Percentiles rank a stretch among this genome's conserved stretches.
phyloP scores from a whole-genome alignment of 1,140 invertebrate genomes.

The Riptortus pedestris region DNA sequence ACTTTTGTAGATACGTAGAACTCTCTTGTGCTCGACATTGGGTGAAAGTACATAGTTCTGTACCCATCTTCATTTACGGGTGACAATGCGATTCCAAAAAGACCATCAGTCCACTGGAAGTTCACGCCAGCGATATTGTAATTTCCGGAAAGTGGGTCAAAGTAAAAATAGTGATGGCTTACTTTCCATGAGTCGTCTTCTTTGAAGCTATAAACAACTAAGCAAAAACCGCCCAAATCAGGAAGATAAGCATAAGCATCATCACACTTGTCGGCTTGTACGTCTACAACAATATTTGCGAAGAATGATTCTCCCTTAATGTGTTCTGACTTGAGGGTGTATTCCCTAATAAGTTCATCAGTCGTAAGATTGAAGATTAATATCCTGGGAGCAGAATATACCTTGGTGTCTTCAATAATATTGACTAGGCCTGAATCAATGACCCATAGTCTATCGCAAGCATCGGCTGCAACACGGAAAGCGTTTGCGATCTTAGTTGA shows the following conservation, averaged over 20 bases:
- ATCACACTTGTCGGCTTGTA: constrained; percentile 53
- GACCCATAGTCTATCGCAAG: constrained; percentile 63
- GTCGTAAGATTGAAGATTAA: constrained; percentile 60
- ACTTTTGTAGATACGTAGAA: constrained; percentile 45
- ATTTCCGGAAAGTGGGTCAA: constrained; percentile 57
- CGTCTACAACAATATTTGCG: constrained; percentile 62
- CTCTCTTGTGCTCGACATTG: constrained; percentile 59
- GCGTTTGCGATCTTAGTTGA: constrained; percentile 58
- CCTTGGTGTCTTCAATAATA: constrained; percentile 48
- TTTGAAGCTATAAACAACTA: constrained; percentile 62
- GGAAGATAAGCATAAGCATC: constrained; percentile 62
- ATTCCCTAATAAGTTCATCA: constrained; percentile 53
- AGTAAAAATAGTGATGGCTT: constrained; percentile 68
- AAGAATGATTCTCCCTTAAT: constrained; percentile 58
- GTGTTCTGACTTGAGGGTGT: constrained; percentile 49
- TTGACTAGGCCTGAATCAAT: constrained; percentile 58
- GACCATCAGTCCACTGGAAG: constrained; percentile 63
- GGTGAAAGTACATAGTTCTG: constrained; percentile 65
- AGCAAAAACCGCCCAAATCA: constrained; percentile 57
- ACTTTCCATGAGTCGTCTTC: constrained; percentile 64
- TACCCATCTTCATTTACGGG: constrained; percentile 48
- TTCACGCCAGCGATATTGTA: constrained; percentile 58
- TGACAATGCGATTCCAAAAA: constrained; percentile 58
- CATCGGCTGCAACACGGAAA: constrained; percentile 58
- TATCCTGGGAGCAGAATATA: constrained; percentile 46